Evolutionary conservation across 1,140 invertebrate species (phyloP).

Genomic region (Anastatus disparis): DNA sequence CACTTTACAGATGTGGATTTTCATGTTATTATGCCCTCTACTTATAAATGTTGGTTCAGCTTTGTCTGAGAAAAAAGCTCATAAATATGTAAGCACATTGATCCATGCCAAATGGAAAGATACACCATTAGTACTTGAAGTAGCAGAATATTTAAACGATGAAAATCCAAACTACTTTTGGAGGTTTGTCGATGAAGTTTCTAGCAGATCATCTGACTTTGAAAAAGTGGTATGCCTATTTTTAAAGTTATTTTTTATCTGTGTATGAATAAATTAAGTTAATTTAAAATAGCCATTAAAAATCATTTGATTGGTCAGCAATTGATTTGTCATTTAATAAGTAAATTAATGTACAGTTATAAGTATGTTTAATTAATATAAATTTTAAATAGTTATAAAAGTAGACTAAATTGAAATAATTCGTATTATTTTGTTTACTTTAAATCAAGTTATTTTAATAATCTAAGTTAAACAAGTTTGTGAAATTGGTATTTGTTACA

Average conservation of each 20-base stretch:
- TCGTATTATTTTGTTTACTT: background rate
- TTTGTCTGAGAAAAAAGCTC: conserved; percentile 68
- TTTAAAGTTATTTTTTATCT: conserved; percentile 1
- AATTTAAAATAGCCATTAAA: too few relatives aligned
- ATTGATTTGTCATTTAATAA: too few relatives aligned
- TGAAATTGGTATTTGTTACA: conserved; percentile 7
- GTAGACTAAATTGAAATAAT: too few relatives aligned
- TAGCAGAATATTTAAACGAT: conserved; percentile 87
- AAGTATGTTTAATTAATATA: background rate
- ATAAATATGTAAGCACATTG: conserved; percentile 86
- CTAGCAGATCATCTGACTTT: conserved; percentile 44
- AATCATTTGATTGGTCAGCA: too few relatives aligned
- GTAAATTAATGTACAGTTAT: too few relatives aligned
- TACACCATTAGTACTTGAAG: conserved; percentile 90
- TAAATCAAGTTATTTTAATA: background rate
- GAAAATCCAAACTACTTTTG: conserved; percentile 84
- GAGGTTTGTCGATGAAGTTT: conserved; percentile 80
- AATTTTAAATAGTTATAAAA: background rate
- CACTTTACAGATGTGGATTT: conserved; percentile 55
- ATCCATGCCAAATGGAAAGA: conserved; percentile 93
- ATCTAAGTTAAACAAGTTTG: background rate
- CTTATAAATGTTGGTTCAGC: conserved; percentile 50
- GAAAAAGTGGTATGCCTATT: conserved; percentile 39
- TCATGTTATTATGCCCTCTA: conserved; percentile 53
- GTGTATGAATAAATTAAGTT: too few relatives aligned